Conservation (phyloP, 2,888 invertebrate genomes). For the Stomorhina lunata region DNA sequence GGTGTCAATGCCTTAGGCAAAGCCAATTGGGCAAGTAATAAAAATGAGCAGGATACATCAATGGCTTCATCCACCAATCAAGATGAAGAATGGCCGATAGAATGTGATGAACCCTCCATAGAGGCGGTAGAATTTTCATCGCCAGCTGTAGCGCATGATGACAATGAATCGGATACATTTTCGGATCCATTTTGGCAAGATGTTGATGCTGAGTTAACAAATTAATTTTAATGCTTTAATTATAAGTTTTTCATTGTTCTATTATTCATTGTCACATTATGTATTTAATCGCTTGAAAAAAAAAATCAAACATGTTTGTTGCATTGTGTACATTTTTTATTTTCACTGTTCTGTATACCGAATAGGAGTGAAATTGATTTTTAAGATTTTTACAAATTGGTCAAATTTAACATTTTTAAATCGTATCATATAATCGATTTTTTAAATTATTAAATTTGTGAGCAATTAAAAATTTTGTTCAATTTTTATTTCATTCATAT, state of each 20-base stretch:
- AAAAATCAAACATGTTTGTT: too few relatives aligned
- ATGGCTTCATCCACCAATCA: slow-evolving; percentile 70
- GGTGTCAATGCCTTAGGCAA: slow-evolving; percentile 76
- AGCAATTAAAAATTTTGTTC: too few relatives aligned
- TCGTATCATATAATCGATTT: too few relatives aligned
- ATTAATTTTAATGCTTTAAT: slow-evolving; percentile 67
- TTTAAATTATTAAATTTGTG: too few relatives aligned
- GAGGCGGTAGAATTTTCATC: slow-evolving; percentile 77
- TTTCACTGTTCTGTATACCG: too few relatives aligned
- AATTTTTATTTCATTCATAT: too few relatives aligned
- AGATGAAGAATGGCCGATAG: slow-evolving; percentile 76
- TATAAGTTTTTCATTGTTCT: background rate
- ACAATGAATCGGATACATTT: slow-evolving; percentile 81
- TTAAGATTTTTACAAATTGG: too few relatives aligned
- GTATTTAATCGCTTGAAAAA: background rate
- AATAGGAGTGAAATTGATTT: too few relatives aligned
- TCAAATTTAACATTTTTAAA: too few relatives aligned
- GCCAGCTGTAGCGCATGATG: slow-evolving; percentile 76
- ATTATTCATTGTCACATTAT: background rate
- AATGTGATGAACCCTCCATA: slow-evolving; percentile 75
- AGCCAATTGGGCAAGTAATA: slow-evolving; percentile 63
- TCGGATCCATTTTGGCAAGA: slow-evolving; percentile 84
- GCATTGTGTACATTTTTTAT: too few relatives aligned
- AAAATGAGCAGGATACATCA: slow-evolving; percentile 67
- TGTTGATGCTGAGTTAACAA: slow-evolving; percentile 82